Base-by-base conservation (phyloP, 2,888 invertebrate species). In the Drosophila greeni region DNA sequence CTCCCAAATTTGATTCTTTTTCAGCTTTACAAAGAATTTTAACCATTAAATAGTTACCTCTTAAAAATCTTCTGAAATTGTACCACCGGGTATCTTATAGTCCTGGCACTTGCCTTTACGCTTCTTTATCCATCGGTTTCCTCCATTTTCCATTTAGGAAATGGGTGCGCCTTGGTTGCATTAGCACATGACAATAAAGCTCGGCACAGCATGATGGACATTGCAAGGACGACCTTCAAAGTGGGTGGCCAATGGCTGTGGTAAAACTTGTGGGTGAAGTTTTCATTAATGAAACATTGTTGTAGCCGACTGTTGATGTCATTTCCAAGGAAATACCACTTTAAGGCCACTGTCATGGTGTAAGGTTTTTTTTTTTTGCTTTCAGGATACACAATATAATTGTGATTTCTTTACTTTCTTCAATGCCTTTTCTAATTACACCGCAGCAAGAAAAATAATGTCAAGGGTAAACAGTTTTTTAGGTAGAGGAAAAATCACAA, bases 151-250 rank as follows among this genome's bases (percentile, higher is more conserved):
- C 18, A 24, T 31, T 20, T 31, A n/a, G 51, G 34, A 51, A 66
- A 39, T 68, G 68, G 66, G 68, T 68, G 66, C 39, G 65, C 42
- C 51, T 29, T 37, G 18, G 45, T n/a, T 66, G 66, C 66, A 66
- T 66, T 60, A 66, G 14, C 66, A 36, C 29, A 60, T 20, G 26
- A 23, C 34, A 59, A 34, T 34, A 58, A 42, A 58, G 58, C 59
- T 39, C 59, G 60, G 33, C n/a, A 23, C 61, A 54, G 66, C 42
- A 42, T 61, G 61, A 61, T 65, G 26, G 66, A 62, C 62, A 53
- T 11, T 52, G 66, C 62, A 62, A 62, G 62, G 62, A 66, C 62
- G 62, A 62, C 62, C 62, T 62, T 65, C 61, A 52, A 31, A n/a
- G 51, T 36, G 52, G 53, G 56, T 53, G 26, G 33, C 6, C 16